Base-by-base conservation (phyloP, 2,113 vertebrate species). In the Colossoma macropomum region DNA sequence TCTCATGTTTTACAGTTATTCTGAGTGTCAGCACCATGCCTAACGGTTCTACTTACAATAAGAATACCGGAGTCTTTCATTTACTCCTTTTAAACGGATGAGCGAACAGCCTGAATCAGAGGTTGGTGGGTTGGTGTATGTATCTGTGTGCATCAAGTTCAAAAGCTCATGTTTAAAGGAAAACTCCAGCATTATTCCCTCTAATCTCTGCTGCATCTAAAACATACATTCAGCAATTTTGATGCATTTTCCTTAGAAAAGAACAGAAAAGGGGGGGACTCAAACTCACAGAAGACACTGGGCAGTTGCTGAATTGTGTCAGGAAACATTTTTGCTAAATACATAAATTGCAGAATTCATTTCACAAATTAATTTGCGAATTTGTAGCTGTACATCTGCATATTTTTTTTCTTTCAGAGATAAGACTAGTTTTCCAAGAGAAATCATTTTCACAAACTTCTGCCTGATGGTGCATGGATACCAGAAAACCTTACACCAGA, bases 41-140 rank as follows among this genome's bases (percentile, higher is more conserved):
- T 79, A 73, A 41, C 48, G 60, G 5, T 75, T 71, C 59, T 75
- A 78, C 79, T 71, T 23, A 71, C n/a, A 71, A 27, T 50, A 38
- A 48, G 56, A 79, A 63, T 75, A 62, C 59, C 34, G 65, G 70
- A 63, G 19, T 34, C 68, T 83, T 86, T 79, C 21, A 69, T 80
- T 50, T 79, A 19, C 25, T 86, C 41, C 28, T 54, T 77, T 72
- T 45, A 73, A 65, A 50, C 81, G 28, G 60, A 78, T 79, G 75
- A 75, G 79, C 79, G 80, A 79, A 34, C 41, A 48, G 60, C 69
- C 77, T 56, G 1, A 83, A 75, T 83, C 71, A 28, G 76, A 82
- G 4, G 85, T 88, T 85, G 77, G 45, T 0, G 15, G 34, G 68
- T 25, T 5, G 38, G 10, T 17, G 32, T 80, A 70, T 82, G 83